phyloP scores from a whole-genome alignment of 2,113 vertebrate genomes.

The Corvus moneduloides region DNA sequence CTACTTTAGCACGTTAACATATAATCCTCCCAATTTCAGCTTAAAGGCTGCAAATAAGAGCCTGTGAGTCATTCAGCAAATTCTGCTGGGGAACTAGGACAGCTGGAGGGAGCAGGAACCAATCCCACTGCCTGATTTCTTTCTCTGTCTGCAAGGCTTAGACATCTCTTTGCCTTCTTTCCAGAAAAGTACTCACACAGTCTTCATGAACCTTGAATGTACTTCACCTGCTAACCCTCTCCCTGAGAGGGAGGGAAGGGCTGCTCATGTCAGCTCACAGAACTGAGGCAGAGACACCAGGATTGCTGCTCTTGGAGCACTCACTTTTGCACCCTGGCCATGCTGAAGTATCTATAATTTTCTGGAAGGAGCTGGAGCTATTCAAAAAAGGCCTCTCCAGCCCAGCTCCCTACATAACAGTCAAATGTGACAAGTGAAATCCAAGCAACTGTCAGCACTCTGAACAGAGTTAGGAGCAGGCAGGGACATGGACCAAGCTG shows the following conservation, averaged over 20 bases:
- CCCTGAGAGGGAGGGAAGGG: not conserved
- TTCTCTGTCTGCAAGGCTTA: not conserved
- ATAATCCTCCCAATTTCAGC: slow-evolving; percentile 7
- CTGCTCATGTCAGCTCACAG: not conserved
- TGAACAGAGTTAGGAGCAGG: not conserved
- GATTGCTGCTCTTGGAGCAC: not conserved
- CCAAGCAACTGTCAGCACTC: not conserved
- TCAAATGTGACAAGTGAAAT: not conserved
- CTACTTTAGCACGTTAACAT: not conserved
- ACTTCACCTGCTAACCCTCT: not conserved
- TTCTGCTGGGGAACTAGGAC: slow-evolving; percentile 9
- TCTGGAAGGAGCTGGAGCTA: not conserved
- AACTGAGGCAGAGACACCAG: not conserved
- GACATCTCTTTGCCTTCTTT: not conserved
- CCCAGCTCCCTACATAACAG: not conserved
- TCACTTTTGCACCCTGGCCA: not conserved
- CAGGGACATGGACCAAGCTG: not conserved
- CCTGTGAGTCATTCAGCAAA: slow-evolving; percentile 33
- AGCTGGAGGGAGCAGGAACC: not conserved
- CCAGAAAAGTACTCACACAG: not conserved
- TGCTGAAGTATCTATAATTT: not conserved
- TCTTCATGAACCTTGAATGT: not conserved
- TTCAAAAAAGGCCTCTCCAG: not conserved
- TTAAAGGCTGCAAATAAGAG: slow-evolving; percentile 20
- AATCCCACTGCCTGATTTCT: not conserved